phyloP scores from a whole-genome alignment of 1,140 invertebrate genomes.

The Copidosoma floridanum region DNA sequence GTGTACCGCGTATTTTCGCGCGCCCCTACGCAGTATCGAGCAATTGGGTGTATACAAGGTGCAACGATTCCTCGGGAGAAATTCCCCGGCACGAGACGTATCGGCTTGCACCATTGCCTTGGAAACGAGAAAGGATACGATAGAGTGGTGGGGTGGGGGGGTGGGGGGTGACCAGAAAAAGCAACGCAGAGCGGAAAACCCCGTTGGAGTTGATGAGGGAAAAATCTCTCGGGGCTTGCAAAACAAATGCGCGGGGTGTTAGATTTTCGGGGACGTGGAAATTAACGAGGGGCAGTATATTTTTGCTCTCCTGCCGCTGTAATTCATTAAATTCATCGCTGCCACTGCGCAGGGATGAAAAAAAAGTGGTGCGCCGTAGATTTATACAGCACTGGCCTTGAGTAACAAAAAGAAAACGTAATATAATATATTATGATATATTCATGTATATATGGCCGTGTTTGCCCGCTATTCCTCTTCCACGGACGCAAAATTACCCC shows the following conservation, averaged over 20 bases:
- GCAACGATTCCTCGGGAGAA: too few relatives aligned
- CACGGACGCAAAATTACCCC: too few relatives aligned
- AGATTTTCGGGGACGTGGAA: constrained; percentile 1
- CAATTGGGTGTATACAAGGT: too few relatives aligned
- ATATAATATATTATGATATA: too few relatives aligned
- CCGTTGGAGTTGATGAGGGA: constrained; percentile 22
- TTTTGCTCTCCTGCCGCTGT: not conserved
- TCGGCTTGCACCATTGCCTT: constrained; percentile 16
- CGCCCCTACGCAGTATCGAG: too few relatives aligned
- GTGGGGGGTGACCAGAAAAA: not conserved
- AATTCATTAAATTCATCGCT: too few relatives aligned
- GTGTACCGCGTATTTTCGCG: constrained; percentile 16
- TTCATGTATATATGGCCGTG: too few relatives aligned
- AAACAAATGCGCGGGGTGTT: not conserved
- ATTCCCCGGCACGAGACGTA: not conserved
- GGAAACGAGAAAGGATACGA: constrained; percentile 30
- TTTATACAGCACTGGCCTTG: too few relatives aligned
- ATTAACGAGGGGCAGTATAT: not conserved
- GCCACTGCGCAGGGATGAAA: too few relatives aligned
- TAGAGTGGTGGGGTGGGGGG: constrained; percentile 13
- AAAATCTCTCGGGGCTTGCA: constrained; percentile 14
- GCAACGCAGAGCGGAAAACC: constrained; percentile 12
- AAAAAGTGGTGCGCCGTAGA: too few relatives aligned
- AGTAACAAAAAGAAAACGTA: too few relatives aligned
- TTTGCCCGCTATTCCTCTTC: too few relatives aligned